Conservation (phyloP, 2,113 vertebrate genomes). For the Hepsetus odoe region DNA sequence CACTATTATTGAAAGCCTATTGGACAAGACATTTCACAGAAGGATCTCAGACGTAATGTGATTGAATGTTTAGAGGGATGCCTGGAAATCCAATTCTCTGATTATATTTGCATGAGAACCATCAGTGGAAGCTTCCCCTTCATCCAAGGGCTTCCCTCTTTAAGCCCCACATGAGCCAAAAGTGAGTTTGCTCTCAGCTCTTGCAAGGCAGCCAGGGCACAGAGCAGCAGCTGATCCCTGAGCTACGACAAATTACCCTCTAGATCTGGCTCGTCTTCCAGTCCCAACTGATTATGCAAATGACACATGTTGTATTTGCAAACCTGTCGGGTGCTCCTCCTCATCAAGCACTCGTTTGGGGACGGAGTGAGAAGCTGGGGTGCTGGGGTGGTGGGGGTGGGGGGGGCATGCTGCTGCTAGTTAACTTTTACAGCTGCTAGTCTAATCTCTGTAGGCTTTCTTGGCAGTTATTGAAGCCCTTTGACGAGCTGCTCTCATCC, state of each 20-base stretch:
- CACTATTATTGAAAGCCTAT: no score
- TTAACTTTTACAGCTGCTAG: slow-evolving; percentile 12
- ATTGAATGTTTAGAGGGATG: no score
- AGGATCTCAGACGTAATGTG: no score
- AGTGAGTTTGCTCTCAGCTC: slow-evolving; percentile 8
- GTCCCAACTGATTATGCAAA: slow-evolving; percentile 47
- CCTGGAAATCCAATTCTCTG: no score
- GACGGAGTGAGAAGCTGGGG: slow-evolving; percentile 28
- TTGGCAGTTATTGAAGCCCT: not conserved
- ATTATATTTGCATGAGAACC: slow-evolving; percentile 18
- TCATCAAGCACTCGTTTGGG: slow-evolving; percentile 34
- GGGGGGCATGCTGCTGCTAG: not conserved
- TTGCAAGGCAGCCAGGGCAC: slow-evolving; percentile 30
- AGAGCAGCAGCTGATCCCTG: slow-evolving; percentile 50
- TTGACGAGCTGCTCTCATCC: not conserved
- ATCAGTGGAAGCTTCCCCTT: not conserved
- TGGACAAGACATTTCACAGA: no score
- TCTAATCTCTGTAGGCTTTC: not conserved
- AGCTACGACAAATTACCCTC: slow-evolving; percentile 47
- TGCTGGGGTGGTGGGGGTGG: no score
- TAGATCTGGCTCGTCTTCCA: slow-evolving; percentile 41
- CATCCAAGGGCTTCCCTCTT: slow-evolving; percentile 4
- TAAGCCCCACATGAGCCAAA: slow-evolving; percentile 33
- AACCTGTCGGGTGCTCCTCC: slow-evolving; percentile 40
- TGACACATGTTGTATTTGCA: slow-evolving; percentile 43